Conservation (phyloP, 2,888 invertebrate species). For the Oscheius sp. region DNA sequence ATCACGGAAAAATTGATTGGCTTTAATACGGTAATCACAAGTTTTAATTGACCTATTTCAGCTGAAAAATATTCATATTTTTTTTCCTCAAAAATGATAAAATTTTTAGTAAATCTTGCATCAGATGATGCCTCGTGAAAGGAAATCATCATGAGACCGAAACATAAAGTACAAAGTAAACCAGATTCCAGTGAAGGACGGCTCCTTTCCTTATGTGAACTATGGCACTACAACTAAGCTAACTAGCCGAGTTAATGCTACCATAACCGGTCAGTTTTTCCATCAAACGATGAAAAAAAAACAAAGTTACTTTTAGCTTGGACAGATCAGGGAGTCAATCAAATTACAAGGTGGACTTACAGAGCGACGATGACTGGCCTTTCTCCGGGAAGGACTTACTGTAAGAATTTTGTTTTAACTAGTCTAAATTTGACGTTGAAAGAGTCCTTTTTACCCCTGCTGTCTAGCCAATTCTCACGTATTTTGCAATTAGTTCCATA, state of each 20-base stretch:
- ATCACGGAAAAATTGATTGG: background rate
- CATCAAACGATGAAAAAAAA: too few relatives aligned
- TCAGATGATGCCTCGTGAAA: too few relatives aligned
- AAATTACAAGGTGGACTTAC: conserved; percentile 15
- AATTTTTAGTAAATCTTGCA: too few relatives aligned
- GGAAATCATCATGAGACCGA: too few relatives aligned
- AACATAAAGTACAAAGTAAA: background rate
- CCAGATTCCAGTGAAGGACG: background rate
- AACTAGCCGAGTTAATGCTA: background rate
- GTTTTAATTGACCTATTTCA: too few relatives aligned
- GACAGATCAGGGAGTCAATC: background rate
- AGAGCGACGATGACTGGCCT: conserved; percentile 18
- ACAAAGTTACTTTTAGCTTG: conserved; percentile 16
- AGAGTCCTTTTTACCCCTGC: too few relatives aligned
- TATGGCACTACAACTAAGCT: conserved; percentile 10
- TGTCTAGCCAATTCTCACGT: too few relatives aligned
- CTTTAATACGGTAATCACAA: background rate
- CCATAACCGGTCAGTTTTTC: background rate
- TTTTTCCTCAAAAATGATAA: too few relatives aligned
- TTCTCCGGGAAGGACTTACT: conserved; percentile 35
- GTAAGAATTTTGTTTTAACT: conserved; percentile 24
- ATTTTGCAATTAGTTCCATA: too few relatives aligned
- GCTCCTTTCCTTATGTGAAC: background rate
- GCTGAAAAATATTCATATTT: too few relatives aligned
- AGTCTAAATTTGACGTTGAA: too few relatives aligned